Conservation (phyloP, 2,888 invertebrate species). For the Margaritifera margaritifera region DNA sequence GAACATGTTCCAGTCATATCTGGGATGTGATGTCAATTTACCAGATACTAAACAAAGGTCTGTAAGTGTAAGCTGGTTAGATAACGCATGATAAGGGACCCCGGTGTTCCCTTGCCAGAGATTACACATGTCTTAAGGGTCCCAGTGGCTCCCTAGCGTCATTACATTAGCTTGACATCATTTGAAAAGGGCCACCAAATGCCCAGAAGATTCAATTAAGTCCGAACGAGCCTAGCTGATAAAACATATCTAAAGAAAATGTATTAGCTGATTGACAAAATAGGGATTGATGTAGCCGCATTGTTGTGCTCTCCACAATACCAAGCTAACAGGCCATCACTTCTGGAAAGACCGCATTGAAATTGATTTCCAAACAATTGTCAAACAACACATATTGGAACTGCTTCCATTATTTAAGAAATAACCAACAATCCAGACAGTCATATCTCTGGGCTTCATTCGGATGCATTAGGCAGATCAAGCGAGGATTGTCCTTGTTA, state of each 20-base stretch:
- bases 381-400: slow-evolving; percentile 31
- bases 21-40: no score
- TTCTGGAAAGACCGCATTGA: slow-evolving; percentile 30
- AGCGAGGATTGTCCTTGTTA: slow-evolving; percentile 14
- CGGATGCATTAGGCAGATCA: slow-evolving; percentile 38
- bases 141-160: no score
- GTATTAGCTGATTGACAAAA: slow-evolving; percentile 37
- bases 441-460: slow-evolving; percentile 32
- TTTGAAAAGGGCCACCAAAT: slow-evolving; percentile 37
- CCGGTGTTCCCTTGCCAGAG: no score
- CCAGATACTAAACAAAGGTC: no score
- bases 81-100: no score
- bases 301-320: slow-evolving; percentile 31
- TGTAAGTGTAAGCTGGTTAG: no score
- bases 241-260: slow-evolving; percentile 21
- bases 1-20: no score
- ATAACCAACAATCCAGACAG: slow-evolving; percentile 25
- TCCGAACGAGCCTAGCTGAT: slow-evolving; percentile 33
- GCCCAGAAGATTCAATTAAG: slow-evolving; percentile 44
- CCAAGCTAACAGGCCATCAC: slow-evolving; percentile 38
- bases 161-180: slow-evolving; percentile 31
- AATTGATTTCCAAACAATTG: slow-evolving; percentile 34
- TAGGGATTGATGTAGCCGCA: slow-evolving; percentile 24
- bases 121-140: no score
- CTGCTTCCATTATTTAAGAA: slow-evolving; percentile 33